Conservation (phyloP, 2,797 vertebrate species). For the Morus bassanus region DNA sequence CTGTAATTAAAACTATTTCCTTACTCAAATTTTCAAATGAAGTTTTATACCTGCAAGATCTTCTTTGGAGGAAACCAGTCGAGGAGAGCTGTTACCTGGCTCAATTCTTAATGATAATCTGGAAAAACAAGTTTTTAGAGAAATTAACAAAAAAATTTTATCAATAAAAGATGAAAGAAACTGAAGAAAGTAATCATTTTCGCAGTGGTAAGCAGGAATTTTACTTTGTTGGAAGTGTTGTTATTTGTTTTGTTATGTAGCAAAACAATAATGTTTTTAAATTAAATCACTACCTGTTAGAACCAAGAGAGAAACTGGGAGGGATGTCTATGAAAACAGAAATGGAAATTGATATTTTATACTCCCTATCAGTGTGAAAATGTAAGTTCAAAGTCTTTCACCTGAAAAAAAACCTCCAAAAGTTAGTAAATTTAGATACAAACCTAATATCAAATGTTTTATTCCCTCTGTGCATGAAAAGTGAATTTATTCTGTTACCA, state of each 20-base stretch:
- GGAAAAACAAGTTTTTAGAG: slow-evolving; percentile 69
- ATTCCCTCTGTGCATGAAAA: neutral
- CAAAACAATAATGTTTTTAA: neutral
- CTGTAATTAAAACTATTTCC: neutral
- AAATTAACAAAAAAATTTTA: slow-evolving; percentile 13
- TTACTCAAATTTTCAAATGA: slow-evolving; percentile 13
- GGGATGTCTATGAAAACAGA: neutral
- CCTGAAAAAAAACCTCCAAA: neutral
- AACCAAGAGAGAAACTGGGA: neutral
- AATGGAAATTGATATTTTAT: neutral
- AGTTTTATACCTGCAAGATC: slow-evolving; percentile 86
- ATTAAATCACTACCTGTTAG: neutral
- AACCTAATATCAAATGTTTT: neutral
- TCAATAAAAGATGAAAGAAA: neutral
- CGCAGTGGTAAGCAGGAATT: neutral
- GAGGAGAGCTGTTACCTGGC: slow-evolving; percentile 90
- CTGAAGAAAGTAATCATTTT: neutral
- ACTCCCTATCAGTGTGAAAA: neutral
- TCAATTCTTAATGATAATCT: slow-evolving; percentile 92
- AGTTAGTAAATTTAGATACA: neutral
- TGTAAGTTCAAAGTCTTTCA: neutral
- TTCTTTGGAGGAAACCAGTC: slow-evolving; percentile 92
- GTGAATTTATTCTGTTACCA: neutral
- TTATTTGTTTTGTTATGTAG: neutral
- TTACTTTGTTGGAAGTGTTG: neutral